Evolutionary conservation across 2,888 invertebrate genomes (phyloP), one percentile per base, ranked within the genome.

Genomic region (Caenorhabditis uteleia): DNA sequence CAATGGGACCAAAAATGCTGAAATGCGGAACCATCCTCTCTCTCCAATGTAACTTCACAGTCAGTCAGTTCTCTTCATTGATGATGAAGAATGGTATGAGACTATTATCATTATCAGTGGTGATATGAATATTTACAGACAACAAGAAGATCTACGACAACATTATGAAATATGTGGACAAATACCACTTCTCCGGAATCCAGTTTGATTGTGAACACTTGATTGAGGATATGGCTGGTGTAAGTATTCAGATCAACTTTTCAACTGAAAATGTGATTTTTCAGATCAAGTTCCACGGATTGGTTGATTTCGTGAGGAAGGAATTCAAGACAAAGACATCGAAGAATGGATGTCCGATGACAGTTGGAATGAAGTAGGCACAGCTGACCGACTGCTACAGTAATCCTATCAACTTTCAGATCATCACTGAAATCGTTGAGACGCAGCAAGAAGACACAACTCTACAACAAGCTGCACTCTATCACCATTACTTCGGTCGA

Each of bases 1-100:
- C 29, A 8, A 50, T 65, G 55, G 33, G 55, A n/a, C n/a, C 39
- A 10, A 59, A 65, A 16, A 65, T 65, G 65, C 25, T 48, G 1
- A 65, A 65, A 48, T 59, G 59, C 29, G 65, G 65, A 50, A 42
- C 55, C 42, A 23, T 59, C 6, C 14, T 65, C 6, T 50, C 58
- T 7, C 23, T 65, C 10, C 45, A 38, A 5, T 65, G 59, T 25
- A 50, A 51, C 14, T 34, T 33, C 27, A 40, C 45, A 3, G 59
- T 55, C 14, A 40, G 26, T 26, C 25, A 49, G 20, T 44, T 65
- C n/a, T 50, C 46, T 21, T 33, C 20, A 10, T 43, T 58, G 34
- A 20, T 65, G 14, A 39, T 56, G 10, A 51, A 55, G 49, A 12
- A 26, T 12, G 34, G 56, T 47, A 43, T 7, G 1, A 38, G 12